Evolutionary conservation across 1,140 invertebrate genomes (phyloP).

Genomic region (Macrotrachela quadricornifera): DNA sequence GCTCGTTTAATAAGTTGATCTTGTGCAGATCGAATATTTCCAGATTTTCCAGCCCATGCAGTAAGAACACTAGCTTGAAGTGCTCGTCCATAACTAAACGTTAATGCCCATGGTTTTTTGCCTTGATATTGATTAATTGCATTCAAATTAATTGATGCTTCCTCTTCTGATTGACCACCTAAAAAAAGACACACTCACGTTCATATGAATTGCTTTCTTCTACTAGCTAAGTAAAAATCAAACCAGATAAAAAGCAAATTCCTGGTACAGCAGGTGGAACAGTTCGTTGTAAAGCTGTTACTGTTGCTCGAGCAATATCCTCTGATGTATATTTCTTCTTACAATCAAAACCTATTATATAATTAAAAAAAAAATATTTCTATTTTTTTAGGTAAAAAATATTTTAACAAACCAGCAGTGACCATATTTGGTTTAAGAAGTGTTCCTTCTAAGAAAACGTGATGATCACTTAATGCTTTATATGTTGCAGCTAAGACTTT

Average conservation of each 20-base stretch:
- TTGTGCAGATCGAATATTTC: conserved; percentile 57
- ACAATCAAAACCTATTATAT: conserved; percentile 41
- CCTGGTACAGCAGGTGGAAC: conserved; percentile 72
- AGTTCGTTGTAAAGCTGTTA: conserved; percentile 62
- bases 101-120: conserved; percentile 71
- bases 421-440: conserved; percentile 97
- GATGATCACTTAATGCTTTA: conserved; percentile 85
- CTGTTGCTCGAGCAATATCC: conserved; percentile 57
- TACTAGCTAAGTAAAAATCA: too few relatives aligned
- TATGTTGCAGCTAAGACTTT: conserved; percentile 73
- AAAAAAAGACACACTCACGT: too few relatives aligned
- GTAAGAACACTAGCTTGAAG: conserved; percentile 69
- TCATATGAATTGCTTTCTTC: conserved; percentile 18
- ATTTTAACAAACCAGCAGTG: conserved; percentile 49
- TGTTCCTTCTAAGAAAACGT: conserved; percentile 89
- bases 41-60: conserved; percentile 71
- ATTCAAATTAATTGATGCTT: conserved; percentile 75
- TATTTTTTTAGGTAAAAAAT: too few relatives aligned
- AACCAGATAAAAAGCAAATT: conserved; percentile 29
- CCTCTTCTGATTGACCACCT: conserved; percentile 83
- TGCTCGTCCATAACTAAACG: conserved; percentile 79
- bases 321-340: conserved; percentile 45
- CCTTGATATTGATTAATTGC: conserved; percentile 54
- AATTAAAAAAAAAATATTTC: too few relatives aligned
- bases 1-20: conserved; percentile 67